These are phyloP conservation scores for Oeneis ivallda DNA, from an alignment of 2,888 invertebrate species.

Conservation along the genomic window DNA sequence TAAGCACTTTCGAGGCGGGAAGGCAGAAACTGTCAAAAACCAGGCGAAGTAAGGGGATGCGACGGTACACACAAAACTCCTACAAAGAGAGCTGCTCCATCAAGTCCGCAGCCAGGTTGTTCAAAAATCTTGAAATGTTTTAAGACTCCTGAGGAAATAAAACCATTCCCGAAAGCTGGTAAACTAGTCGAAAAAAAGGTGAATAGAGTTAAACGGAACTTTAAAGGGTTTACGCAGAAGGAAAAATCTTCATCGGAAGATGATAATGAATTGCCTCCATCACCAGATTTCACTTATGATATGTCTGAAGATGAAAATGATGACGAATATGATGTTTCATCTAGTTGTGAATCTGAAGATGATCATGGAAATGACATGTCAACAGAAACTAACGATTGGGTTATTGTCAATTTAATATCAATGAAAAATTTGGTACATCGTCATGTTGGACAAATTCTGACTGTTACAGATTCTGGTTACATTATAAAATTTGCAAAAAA, in stretches of 20 bases:
- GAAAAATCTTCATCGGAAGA: slow-evolving; percentile 29
- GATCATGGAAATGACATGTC: slow-evolving; percentile 34
- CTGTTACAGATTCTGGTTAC: slow-evolving; percentile 31
- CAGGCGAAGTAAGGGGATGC: no score
- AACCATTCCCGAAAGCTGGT: slow-evolving; percentile 27
- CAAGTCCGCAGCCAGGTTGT: slow-evolving; percentile 2
- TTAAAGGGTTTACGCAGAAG: slow-evolving; percentile 19
- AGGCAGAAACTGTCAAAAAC: no score
- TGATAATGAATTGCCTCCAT: slow-evolving; percentile 32
- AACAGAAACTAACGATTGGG: slow-evolving; percentile 29
- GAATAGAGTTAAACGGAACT: slow-evolving; percentile 16
- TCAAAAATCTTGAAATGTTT: slow-evolving; percentile 24
- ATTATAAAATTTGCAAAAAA: no score
- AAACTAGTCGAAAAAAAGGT: slow-evolving; percentile 28
- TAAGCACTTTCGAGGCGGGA: no score
- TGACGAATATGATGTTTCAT: slow-evolving; percentile 7
- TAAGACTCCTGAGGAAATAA: slow-evolving; percentile 39
- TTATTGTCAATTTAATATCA: slow-evolving; percentile 41
- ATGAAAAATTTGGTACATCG: slow-evolving; percentile 40
- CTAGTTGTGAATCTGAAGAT: slow-evolving; percentile 31
- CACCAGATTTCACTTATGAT: slow-evolving; percentile 22
- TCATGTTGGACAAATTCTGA: slow-evolving; percentile 41
- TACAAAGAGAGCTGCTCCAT: slow-evolving; percentile 17
- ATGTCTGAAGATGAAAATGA: slow-evolving; percentile 18
- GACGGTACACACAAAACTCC: slow-evolving; percentile 14